Evolutionary conservation across 1,140 invertebrate species (phyloP).

Genomic region (Calephelis virginiensis): DNA sequence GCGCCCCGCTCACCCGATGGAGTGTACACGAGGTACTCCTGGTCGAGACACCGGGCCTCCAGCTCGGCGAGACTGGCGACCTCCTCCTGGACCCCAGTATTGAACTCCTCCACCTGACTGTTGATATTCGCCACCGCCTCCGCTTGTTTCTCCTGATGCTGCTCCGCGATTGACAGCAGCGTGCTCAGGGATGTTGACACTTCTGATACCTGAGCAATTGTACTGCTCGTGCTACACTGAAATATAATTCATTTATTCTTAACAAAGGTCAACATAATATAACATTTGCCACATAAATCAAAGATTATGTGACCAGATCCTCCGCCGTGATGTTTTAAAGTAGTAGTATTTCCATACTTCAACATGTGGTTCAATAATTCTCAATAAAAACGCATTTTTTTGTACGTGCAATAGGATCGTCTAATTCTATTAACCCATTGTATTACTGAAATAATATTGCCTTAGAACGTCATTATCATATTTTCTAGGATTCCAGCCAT

Average conservation of each 20-base stretch:
- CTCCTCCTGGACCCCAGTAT: slow-evolving; percentile 25
- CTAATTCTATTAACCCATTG: too few species aligned
- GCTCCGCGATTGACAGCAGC: background rate
- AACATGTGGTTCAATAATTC: too few species aligned
- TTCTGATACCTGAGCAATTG: background rate
- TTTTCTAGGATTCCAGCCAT: too few species aligned
- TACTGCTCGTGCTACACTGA: background rate
- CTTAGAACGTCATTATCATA: too few species aligned
- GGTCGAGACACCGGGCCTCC: slow-evolving; percentile 59
- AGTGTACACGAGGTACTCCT: slow-evolving; percentile 71
- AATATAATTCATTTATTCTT: background rate
- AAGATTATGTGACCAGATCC: too few species aligned
- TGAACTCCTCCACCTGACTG: slow-evolving; percentile 21
- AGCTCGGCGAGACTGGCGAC: slow-evolving; percentile 36
- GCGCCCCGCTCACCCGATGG: slow-evolving; percentile 52
- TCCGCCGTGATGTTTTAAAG: too few species aligned
- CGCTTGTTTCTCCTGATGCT: slow-evolving; percentile 15
- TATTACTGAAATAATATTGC: too few species aligned
- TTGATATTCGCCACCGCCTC: background rate
- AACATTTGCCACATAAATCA: too few species aligned
- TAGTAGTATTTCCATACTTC: too few species aligned
- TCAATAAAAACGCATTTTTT: too few species aligned
- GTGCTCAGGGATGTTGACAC: background rate
- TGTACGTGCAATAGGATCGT: too few species aligned
- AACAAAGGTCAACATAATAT: background rate